A percentile compares a stretch with the other conserved stretches of the same genome.
phyloP scores from a whole-genome alignment of 2,797 vertebrate genomes.

The Prionace glauca region DNA sequence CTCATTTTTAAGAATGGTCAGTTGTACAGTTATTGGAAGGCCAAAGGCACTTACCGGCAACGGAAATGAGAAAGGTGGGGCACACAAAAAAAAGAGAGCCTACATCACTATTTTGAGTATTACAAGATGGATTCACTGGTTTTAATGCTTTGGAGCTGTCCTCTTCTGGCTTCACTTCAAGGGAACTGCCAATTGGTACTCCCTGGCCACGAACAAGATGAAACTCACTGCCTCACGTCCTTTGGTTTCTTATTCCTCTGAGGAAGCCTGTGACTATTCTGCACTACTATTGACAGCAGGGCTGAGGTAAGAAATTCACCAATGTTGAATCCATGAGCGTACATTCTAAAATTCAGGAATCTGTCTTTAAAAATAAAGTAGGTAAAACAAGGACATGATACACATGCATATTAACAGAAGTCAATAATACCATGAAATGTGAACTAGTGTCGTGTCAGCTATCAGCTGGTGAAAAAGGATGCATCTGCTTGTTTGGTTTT shows the following conservation, averaged over 20 bases:
- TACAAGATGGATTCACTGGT: neutral
- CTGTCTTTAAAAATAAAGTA: neutral
- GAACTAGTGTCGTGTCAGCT: neutral
- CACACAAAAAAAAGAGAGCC: neutral
- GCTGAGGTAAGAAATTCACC: neutral
- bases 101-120: neutral
- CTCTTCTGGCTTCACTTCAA: neutral
- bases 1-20: neutral
- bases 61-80: neutral
- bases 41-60: neutral
- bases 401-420: neutral
- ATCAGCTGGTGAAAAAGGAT: neutral
- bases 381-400: neutral
- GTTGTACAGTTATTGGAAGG: neutral
- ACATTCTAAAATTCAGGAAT: neutral
- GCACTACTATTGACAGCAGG: neutral
- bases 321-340: neutral
- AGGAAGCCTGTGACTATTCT: no score
- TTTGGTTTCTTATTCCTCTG: neutral
- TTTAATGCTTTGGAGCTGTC: neutral
- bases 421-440: neutral
- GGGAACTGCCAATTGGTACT: neutral
- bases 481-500: neutral
- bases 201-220: neutral
- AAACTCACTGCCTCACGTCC: neutral